phyloP scores from a whole-genome alignment of 37 sponge, comb jelly and placozoan genomes.

The Chondrilla cf. caribensis region DNA sequence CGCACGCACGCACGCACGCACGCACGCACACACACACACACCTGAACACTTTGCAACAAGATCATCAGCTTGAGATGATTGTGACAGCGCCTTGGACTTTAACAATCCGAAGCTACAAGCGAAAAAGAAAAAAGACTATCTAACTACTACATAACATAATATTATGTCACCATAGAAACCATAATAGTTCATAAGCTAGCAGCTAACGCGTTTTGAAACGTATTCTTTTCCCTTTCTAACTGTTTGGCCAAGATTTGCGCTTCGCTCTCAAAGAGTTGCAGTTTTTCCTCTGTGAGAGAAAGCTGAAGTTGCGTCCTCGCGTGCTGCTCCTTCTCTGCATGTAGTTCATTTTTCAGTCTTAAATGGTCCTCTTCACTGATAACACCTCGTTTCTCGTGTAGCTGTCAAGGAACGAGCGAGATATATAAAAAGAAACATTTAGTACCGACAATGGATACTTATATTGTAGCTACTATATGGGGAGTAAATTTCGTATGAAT shows the following conservation, averaged over 20 bases:
- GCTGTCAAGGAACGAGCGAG: too few relatives aligned
- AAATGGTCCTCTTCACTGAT: background rate
- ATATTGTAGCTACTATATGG: too few relatives aligned
- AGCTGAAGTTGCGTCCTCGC: constrained; percentile 30
- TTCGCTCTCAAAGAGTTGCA: constrained; percentile 42
- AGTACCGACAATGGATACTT: background rate
- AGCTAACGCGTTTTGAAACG: constrained; percentile 80
- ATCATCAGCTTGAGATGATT: constrained; percentile 52
- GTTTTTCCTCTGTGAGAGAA: constrained; percentile 36
- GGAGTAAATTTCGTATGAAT: too few relatives aligned
- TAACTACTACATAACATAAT: too few relatives aligned
- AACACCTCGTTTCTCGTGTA: background rate
- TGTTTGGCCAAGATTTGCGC: constrained; percentile 42
- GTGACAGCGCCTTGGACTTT: constrained; percentile 48
- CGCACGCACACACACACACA: background rate
- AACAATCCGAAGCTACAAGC: constrained; percentile 59
- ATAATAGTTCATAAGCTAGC: background rate
- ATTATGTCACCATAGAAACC: too few relatives aligned
- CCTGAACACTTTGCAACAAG: constrained; percentile 65
- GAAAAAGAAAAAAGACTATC: background rate
- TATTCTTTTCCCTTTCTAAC: constrained; percentile 64
- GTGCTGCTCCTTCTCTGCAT: constrained; percentile 57
- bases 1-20: too few relatives aligned
- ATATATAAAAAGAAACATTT: background rate
- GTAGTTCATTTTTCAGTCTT: background rate